Percentiles rank a stretch among this genome's conserved stretches.
Evolutionary conservation across 2,888 invertebrate genomes (phyloP).

Genomic region (Pyrrhia umbra): DNA sequence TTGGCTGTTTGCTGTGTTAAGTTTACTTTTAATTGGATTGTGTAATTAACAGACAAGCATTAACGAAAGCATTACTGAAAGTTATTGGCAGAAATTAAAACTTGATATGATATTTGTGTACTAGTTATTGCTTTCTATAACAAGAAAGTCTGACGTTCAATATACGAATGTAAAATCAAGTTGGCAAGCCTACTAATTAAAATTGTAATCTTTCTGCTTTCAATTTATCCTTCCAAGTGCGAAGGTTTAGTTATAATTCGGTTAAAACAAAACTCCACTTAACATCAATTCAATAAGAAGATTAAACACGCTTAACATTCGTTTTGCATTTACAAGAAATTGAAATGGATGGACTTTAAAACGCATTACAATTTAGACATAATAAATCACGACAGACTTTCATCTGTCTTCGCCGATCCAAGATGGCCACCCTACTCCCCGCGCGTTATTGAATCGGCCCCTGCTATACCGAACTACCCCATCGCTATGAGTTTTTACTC

Average conservation of each 20-base stretch:
- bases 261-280: not conserved
- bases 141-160: no score
- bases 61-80: no score
- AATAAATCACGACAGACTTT: constrained; percentile 26
- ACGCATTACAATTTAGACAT: constrained; percentile 7
- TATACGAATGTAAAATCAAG: no score
- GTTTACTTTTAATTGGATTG: no score
- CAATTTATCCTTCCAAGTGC: not conserved
- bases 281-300: constrained; percentile 1
- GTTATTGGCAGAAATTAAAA: no score
- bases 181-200: no score
- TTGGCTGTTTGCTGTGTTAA: no score
- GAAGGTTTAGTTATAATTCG: no score
- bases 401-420: constrained; percentile 32
- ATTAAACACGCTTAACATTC: not conserved
- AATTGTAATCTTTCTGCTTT: not conserved
- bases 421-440: constrained; percentile 39
- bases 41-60: no score
- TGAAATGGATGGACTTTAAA: constrained; percentile 6
- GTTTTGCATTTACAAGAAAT: not conserved
- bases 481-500: constrained; percentile 59
- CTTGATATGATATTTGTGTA: no score
- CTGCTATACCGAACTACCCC: constrained; percentile 52
- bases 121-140: no score
- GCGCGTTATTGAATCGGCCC: constrained; percentile 54